Percentiles rank a stretch among this genome's conserved stretches.
Conservation (phyloP, 2,797 vertebrate species). For the Acomys russatus region DNA sequence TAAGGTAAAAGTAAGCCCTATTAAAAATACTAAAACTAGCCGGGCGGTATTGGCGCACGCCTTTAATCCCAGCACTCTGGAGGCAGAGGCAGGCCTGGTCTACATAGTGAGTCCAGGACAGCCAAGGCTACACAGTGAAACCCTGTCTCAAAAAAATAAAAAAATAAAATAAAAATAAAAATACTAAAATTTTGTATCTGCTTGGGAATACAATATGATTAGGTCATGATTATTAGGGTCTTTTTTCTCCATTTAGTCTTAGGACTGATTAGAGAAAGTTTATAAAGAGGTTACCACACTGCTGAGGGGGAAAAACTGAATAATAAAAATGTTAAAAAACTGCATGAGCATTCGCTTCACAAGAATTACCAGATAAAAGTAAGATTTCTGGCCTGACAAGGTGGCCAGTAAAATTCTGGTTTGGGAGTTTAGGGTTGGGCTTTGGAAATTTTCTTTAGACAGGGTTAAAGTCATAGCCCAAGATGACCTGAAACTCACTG, state of each 20-base stretch:
- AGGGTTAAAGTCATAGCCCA: no score
- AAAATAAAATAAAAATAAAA: background rate
- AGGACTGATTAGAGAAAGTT: conserved; percentile 37
- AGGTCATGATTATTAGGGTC: background rate
- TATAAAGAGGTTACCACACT: background rate
- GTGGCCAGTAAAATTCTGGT: no score
- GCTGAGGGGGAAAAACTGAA: background rate
- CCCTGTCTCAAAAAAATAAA: background rate
- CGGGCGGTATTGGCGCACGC: no score
- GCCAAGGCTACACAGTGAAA: background rate
- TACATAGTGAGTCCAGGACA: background rate
- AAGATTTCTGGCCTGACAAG: background rate
- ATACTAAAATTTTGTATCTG: conserved; percentile 14
- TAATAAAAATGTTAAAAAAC: conserved; percentile 33
- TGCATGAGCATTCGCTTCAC: background rate
- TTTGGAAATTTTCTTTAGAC: no score
- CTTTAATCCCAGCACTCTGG: no score
- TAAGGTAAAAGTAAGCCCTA: conserved; percentile 26
- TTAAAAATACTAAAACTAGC: no score
- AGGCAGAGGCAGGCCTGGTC: no score
- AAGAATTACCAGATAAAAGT: conserved; percentile 20
- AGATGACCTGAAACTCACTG: no score
- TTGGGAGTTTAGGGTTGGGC: no score
- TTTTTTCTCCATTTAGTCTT: conserved; percentile 52
- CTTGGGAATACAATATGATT: background rate